These are phyloP conservation scores for Sylvia atricapilla DNA, from an alignment of 2,113 vertebrate species.

Conservation along the genomic window DNA sequence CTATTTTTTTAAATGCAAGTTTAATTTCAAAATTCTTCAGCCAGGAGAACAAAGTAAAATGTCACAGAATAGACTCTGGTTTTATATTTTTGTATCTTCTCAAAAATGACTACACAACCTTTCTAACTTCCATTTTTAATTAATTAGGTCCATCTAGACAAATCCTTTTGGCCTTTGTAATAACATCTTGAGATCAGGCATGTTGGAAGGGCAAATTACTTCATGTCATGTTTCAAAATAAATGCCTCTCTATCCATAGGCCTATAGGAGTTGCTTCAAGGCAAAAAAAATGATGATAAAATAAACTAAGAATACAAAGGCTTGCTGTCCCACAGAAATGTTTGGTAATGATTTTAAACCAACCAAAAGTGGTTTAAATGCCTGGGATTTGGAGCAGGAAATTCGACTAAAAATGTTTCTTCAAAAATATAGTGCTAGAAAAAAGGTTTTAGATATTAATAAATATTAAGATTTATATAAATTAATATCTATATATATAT, in stretches of 20 bases:
- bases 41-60: not conserved
- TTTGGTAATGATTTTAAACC: not conserved
- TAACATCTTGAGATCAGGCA: not conserved
- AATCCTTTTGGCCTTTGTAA: not conserved
- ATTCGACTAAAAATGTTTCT: not conserved
- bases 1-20: not conserved
- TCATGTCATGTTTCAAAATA: not conserved
- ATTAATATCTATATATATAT: no score
- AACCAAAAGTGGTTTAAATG: not conserved
- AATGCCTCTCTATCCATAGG: not conserved
- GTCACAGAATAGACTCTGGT: not conserved
- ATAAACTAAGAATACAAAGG: not conserved
- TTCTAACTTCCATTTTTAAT: slow-evolving; percentile 37
- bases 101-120: not conserved
- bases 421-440: not conserved
- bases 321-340: not conserved
- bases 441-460: not conserved
- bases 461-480: no score
- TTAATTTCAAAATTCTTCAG: slow-evolving; percentile 11
- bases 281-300: not conserved
- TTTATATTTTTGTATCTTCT: not conserved
- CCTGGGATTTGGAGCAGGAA: not conserved
- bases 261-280: not conserved
- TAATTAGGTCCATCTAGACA: slow-evolving; percentile 1
- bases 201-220: not conserved